Evolutionary conservation across 2,888 invertebrate genomes (phyloP).

Genomic region (Dendrolimus houi): DNA sequence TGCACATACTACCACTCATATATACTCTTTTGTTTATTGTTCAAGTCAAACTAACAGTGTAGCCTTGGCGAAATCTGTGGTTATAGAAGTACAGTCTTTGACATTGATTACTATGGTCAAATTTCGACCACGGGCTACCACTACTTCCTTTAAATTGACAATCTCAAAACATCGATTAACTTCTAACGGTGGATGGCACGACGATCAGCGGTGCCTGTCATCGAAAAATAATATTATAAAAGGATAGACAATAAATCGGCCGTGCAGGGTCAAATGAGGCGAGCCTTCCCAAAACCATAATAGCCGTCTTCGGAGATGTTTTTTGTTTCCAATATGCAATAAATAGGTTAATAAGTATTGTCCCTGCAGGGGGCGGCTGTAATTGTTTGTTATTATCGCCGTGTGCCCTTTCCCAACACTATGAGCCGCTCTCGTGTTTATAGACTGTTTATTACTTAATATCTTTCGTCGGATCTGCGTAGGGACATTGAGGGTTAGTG

Average conservation of each 20-base stretch:
- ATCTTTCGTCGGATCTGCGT: too few relatives aligned
- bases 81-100: too few relatives aligned
- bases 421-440: conserved; percentile 35
- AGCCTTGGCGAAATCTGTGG: too few relatives aligned
- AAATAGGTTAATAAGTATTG: conserved; percentile 49
- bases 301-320: conserved; percentile 32
- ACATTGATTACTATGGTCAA: too few relatives aligned
- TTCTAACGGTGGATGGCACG: too few relatives aligned
- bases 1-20: too few relatives aligned
- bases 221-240: background rate
- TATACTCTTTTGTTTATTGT: too few relatives aligned
- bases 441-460: conserved; percentile 70
- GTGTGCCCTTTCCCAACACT: conserved; percentile 1
- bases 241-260: background rate
- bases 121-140: too few relatives aligned
- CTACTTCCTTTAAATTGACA: too few relatives aligned
- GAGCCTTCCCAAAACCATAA: conserved; percentile 29
- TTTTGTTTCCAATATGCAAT: conserved; percentile 64
- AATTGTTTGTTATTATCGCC: conserved; percentile 66
- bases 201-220: background rate
- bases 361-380: conserved; percentile 42
- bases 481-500: too few relatives aligned
- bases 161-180: too few relatives aligned
- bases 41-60: too few relatives aligned
- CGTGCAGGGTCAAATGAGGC: conserved; percentile 12